phyloP scores from a whole-genome alignment of 2,113 vertebrate genomes.

The Leucopsar rothschildi region DNA sequence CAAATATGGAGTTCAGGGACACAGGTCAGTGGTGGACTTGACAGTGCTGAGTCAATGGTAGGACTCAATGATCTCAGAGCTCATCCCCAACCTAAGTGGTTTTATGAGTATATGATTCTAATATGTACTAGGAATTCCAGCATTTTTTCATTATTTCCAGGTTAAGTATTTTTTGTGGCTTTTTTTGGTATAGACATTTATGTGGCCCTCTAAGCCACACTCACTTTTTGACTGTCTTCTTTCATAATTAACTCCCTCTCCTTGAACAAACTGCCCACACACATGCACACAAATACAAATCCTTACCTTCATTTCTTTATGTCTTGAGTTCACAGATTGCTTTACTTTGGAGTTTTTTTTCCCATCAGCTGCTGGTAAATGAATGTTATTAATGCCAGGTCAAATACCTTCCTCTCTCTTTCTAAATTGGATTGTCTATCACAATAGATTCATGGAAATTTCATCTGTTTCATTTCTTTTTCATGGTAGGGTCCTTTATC shows the following conservation, averaged over 20 bases:
- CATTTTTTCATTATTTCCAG: neutral
- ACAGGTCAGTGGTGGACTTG: neutral
- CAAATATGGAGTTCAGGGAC: neutral
- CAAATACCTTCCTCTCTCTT: neutral
- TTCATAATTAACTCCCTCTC: neutral
- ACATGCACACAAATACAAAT: neutral
- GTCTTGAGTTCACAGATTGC: neutral
- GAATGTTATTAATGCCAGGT: slow-evolving; percentile 8
- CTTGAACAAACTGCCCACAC: neutral
- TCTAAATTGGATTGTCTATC: slow-evolving; percentile 17
- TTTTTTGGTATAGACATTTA: neutral
- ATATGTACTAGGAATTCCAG: neutral
- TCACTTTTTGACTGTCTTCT: neutral
- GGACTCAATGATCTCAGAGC: neutral
- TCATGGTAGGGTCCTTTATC: neutral
- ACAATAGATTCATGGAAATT: slow-evolving; percentile 25
- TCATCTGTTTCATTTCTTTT: slow-evolving; percentile 43
- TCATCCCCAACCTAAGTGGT: neutral
- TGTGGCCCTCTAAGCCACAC: neutral
- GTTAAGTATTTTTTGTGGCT: neutral
- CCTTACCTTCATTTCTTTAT: neutral
- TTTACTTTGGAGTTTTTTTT: neutral
- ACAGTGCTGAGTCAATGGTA: neutral
- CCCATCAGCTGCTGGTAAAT: slow-evolving; percentile 1
- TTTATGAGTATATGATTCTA: neutral